Conservation (phyloP, 2,113 vertebrate species). For the Rattus norvegicus region DNA sequence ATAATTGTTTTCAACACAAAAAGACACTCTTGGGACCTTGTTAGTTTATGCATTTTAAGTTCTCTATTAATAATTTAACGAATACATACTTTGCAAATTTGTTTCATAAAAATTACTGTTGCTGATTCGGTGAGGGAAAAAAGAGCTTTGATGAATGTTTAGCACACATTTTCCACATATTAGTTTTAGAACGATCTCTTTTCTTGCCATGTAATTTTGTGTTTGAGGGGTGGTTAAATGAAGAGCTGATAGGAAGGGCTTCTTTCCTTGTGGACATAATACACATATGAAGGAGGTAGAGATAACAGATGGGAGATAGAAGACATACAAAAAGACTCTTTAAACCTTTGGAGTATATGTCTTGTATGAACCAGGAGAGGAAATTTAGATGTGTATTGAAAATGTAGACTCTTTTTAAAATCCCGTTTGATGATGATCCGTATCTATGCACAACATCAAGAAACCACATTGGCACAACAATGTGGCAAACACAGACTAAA, state of each 20-base stretch:
- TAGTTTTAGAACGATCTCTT: neutral
- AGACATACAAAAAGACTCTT: neutral
- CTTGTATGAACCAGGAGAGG: neutral
- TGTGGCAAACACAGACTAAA: neutral
- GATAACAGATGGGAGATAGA: neutral
- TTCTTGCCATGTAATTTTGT: conserved; percentile 11
- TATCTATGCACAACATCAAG: neutral
- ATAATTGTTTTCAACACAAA: conserved; percentile 42
- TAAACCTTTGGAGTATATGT: neutral
- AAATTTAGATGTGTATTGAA: neutral
- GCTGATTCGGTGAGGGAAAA: neutral
- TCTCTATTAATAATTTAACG: conserved; percentile 70
- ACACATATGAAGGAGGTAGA: neutral
- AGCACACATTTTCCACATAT: neutral
- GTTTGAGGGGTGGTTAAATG: neutral
- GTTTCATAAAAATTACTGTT: conserved; percentile 46
- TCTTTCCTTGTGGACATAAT: neutral
- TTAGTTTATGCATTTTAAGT: conserved; percentile 51
- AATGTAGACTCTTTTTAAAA: neutral
- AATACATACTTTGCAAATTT: conserved; percentile 38
- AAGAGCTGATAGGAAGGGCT: neutral
- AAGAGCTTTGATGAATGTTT: conserved; percentile 47
- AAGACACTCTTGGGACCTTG: neutral
- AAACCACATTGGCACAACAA: neutral
- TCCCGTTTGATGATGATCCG: neutral